Conservation (phyloP, 2,113 vertebrate species). For the Geococcyx californianus region DNA sequence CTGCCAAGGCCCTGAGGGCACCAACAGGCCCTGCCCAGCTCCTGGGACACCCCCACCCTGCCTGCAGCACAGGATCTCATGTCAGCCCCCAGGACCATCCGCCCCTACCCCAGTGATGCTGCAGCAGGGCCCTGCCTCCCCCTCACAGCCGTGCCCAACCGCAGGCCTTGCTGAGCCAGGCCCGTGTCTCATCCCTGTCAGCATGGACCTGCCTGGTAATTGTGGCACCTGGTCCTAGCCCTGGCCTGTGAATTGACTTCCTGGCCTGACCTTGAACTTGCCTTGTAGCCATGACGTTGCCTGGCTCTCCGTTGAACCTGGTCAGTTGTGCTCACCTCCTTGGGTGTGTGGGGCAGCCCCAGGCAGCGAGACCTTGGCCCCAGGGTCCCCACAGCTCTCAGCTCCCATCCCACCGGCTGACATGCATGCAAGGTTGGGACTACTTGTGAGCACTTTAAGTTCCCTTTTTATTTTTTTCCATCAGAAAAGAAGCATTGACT, state of each 20-base stretch:
- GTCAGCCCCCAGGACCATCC: neutral
- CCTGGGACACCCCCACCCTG: neutral
- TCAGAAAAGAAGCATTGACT: neutral
- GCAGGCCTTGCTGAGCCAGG: too few relatives aligned
- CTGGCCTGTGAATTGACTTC: neutral
- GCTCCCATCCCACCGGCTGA: neutral
- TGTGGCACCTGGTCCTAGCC: rapidly evolving
- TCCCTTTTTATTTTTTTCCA: neutral
- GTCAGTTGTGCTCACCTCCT: neutral
- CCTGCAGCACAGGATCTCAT: neutral
- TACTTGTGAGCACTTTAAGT: rapidly evolving
- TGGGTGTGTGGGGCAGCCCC: neutral
- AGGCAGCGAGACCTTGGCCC: neutral
- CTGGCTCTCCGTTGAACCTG: neutral
- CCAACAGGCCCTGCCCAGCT: rapidly evolving
- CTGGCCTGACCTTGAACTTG: rapidly evolving
- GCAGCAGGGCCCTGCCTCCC: neutral
- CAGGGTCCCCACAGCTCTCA: neutral
- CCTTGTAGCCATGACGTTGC: rapidly evolving
- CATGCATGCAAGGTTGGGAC: rapidly evolving
- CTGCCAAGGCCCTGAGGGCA: neutral
- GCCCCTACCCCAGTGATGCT: neutral
- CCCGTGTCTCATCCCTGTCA: neutral
- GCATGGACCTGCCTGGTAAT: neutral
- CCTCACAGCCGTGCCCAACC: rapidly evolving